These are phyloP conservation scores for Macroglossus sobrinus DNA, from an alignment of 2,113 vertebrate species.

Conservation along the genomic window DNA sequence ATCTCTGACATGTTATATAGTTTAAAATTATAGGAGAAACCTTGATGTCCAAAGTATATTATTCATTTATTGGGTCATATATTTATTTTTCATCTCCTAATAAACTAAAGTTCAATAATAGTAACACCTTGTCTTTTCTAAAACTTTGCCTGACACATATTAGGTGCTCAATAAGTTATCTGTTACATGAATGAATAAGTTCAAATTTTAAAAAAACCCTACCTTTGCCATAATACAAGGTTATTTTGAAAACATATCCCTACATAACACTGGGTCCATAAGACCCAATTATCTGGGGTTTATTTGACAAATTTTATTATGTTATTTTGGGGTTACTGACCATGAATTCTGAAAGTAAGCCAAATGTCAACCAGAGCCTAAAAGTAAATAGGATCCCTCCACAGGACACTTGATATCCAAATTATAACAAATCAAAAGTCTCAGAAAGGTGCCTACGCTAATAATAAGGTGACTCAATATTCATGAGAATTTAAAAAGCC, in stretches of 20 bases:
- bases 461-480: conserved; percentile 66
- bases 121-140: neutral
- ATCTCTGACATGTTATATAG: neutral
- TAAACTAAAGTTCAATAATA: conserved; percentile 22
- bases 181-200: neutral
- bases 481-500: conserved; percentile 63
- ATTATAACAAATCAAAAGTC: conserved; percentile 50
- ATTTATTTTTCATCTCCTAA: neutral
- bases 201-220: conserved; percentile 29
- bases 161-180: conserved; percentile 34
- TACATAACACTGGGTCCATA: neutral
- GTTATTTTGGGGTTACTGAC: conserved; percentile 56
- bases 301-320: conserved; percentile 61
- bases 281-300: conserved; percentile 22
- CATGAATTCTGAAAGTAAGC: conserved; percentile 50
- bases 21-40: neutral
- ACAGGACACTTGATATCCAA: conserved; percentile 58
- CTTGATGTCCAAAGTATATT: neutral
- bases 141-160: neutral
- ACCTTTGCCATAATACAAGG: neutral
- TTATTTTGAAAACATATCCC: neutral
- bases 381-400: conserved; percentile 56
- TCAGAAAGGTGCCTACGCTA: conserved; percentile 62
- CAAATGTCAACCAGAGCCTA: conserved; percentile 35
- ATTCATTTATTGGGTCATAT: neutral